phyloP scores from a whole-genome alignment of 2,113 vertebrate species.

The Rynchops niger region DNA sequence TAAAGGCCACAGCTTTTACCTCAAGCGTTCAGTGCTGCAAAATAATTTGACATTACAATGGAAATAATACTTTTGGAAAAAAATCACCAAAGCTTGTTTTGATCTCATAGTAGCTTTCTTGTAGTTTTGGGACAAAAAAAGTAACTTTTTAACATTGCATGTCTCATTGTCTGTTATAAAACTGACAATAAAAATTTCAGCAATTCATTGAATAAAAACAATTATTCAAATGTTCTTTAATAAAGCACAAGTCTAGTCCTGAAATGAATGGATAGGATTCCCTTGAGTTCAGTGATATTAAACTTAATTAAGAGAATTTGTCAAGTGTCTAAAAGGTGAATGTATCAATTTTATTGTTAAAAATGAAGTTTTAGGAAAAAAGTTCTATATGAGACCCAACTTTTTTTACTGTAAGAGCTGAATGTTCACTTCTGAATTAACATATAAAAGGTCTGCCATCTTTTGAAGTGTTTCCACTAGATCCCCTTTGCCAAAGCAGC shows the following conservation, averaged over 20 bases:
- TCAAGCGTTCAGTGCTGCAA: background rate
- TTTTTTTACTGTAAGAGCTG: background rate
- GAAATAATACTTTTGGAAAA: background rate
- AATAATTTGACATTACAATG: background rate
- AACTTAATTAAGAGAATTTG: background rate
- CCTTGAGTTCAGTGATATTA: background rate
- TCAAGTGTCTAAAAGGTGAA: background rate
- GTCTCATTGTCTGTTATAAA: background rate
- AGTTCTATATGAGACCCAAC: background rate
- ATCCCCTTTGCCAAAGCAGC: background rate
- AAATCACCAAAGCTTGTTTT: background rate
- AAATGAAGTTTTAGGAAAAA: background rate
- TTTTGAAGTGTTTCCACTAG: background rate
- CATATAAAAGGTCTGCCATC: background rate
- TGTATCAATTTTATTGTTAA: background rate
- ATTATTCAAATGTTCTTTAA: background rate
- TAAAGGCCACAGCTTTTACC: background rate
- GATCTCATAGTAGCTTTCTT: background rate
- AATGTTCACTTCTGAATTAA: background rate
- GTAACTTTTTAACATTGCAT: background rate
- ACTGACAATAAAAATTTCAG: background rate
- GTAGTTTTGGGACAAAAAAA: background rate
- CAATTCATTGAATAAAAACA: background rate
- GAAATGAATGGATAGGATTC: background rate
- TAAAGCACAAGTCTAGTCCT: background rate